These are phyloP conservation scores for Hephaestus fuliginosus DNA, from an alignment of 2,797 vertebrate genomes.

Conservation along the genomic window DNA sequence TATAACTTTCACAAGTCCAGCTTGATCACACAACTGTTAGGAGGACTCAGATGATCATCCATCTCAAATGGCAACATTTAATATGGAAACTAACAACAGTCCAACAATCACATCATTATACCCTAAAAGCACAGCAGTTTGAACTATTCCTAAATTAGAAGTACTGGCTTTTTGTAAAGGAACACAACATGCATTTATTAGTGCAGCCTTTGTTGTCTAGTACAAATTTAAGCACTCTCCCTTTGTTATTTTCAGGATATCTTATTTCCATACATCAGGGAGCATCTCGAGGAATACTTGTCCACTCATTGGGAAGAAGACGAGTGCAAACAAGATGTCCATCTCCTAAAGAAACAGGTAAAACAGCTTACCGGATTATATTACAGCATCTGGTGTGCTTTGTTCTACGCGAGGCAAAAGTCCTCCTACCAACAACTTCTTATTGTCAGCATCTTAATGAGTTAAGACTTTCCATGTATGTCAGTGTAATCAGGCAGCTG, in stretches of 20 bases:
- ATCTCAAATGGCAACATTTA: not conserved
- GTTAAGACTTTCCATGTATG: not conserved
- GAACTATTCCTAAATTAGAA: too few relatives aligned
- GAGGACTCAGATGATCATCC: not conserved
- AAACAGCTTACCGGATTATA: not conserved
- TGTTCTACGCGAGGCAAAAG: not conserved
- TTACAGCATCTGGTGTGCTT: too few relatives aligned
- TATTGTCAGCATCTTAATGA: too few relatives aligned
- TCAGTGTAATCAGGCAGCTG: not conserved
- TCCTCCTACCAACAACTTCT: not conserved
- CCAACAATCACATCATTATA: not conserved
- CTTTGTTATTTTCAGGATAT: conserved; percentile 87
- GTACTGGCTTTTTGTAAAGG: not conserved
- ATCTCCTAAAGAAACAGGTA: conserved; percentile 96
- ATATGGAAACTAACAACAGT: too few relatives aligned
- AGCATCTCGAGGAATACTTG: conserved; percentile 93
- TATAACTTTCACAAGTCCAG: too few relatives aligned
- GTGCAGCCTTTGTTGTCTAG: not conserved
- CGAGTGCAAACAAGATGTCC: conserved; percentile 94
- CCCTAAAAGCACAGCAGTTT: not conserved
- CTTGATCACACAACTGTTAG: not conserved
- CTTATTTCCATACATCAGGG: conserved; percentile 94
- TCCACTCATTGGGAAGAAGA: conserved; percentile 95
- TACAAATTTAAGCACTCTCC: not conserved
- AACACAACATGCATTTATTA: not conserved